These are phyloP conservation scores for Palythoa grandis DNA, from an alignment of 92 coral and sea anemone species.

Conservation along the genomic window DNA sequence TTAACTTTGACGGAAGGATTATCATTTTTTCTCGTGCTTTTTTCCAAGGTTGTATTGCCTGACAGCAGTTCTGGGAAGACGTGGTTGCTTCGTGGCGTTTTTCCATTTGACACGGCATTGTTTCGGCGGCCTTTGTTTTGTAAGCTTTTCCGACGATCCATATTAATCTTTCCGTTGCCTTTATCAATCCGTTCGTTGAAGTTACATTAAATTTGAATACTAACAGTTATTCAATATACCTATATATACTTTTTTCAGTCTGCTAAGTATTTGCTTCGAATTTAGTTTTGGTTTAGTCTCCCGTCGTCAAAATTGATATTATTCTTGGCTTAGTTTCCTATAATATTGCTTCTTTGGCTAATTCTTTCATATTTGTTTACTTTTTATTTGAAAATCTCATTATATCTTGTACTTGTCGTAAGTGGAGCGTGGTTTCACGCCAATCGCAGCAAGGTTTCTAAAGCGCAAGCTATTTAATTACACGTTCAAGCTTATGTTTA, in stretches of 20 bases:
- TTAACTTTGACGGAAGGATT: not conserved
- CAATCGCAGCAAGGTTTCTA: not conserved
- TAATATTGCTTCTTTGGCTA: not conserved
- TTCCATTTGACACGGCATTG: not conserved
- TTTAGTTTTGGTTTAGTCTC: slow-evolving; percentile 11
- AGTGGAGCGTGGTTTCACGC: not conserved
- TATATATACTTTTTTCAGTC: not conserved
- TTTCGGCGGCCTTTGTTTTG: not conserved
- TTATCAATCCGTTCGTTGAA: not conserved
- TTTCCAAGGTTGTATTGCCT: not conserved
- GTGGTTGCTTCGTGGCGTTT: not conserved
- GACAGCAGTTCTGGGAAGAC: not conserved
- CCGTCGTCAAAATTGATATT: not conserved
- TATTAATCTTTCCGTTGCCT: not conserved
- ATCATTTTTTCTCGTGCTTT: not conserved
- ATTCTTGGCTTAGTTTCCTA: not conserved
- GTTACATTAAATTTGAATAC: not conserved
- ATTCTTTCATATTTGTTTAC: not conserved
- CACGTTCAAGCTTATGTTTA: not conserved
- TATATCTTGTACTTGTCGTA: not conserved
- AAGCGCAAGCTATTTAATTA: too few species aligned
- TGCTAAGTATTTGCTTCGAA: not conserved
- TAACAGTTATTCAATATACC: not conserved
- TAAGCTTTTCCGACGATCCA: slow-evolving; percentile 33
- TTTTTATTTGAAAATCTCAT: slow-evolving; percentile 16